Evolutionary conservation across 2,797 vertebrate genomes (phyloP), one percentile per base, ranked within the genome.

Genomic region (Trachurus trachurus): DNA sequence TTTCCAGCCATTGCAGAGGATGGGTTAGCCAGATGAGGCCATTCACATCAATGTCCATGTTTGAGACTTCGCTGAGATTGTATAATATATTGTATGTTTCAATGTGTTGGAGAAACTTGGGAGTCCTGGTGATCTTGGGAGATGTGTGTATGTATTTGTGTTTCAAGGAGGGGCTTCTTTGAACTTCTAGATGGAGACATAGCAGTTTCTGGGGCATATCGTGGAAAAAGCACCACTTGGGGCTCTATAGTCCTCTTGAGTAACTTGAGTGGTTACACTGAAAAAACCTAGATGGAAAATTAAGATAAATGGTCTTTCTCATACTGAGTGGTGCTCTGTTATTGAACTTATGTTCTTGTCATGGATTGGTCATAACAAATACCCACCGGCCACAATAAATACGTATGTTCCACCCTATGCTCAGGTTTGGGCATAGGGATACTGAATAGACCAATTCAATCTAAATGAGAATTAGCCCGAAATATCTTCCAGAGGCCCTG

Each of bases 31-130:
- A 78, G 58, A 80, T n/a, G 17, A 77, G 78, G 75, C 71, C 76
- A 76, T 85, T 83, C 67, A 80, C 61, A 75, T 68, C 61, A 65
- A 81, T 83, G 78, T 70, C 52, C 44, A 21, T 68, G 68, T 76
- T 56, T 74, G 71, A 87, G 58, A 84, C 34, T 81, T 68, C 64
- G 79, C 45, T 87, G 52, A 88, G 29, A 57, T 34, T 57, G 15
- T 53, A 53, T 26, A 22, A 53, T 26, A 22, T 49, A 6, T 22
- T 21, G 8, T 52, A 52, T 17, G 45, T 49, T 19, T 7, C 16
- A 34, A 39, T 22, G 15, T 9, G 10, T 4, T 39, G 19, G 62
- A 49, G 45, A 1, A 15, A 31, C 15, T 5, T 52, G n/a, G 17
- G 9, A 53, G 13, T 40, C 40, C 21, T 2, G 40, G n/a, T 22